Base-by-base conservation (phyloP, 2,113 vertebrate genomes). In the Donacobius atricapilla region DNA sequence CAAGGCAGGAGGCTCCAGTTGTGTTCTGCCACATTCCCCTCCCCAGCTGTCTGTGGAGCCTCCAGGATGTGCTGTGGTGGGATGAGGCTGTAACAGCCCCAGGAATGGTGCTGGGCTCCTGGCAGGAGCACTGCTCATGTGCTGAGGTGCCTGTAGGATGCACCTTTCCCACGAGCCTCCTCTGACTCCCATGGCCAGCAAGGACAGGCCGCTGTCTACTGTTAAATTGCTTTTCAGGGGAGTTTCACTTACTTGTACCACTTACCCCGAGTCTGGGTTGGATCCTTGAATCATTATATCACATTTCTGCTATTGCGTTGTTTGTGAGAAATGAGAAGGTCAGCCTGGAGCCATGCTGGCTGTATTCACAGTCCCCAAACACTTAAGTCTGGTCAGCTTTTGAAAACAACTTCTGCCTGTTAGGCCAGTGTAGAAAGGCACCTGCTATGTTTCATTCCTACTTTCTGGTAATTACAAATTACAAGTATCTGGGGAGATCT, bases 321-420 rank as follows among this genome's bases (percentile, higher is more conserved):
- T 70, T 90, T 86, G 64, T 80, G 71, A 83, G 90, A 92, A 90
- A 71, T 17, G 68, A 30, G 61, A 69, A 84, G 28, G 71, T 73
- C 88, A 58, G 30, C 37, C 53, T 92, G 91, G 84, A 83, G 66
- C 75, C 2, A 0, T 39, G 37, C 56, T 66, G 73, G 56, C 61
- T 64, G 13, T 20, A 40, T 80, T 96, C 85, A 33, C 3, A 1
- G 79, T 54, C 72, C 56, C 68, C 56, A 14, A 83, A 28, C 45
- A 44, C 31, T 65, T 23, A 40, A 33, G 25, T 3, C 2, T 64
- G 44, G 64, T 50, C 54, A 90, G 68, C 35, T 90, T 93, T 83
- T 70, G 63, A 44, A 90, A 95, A 77, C 30, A 88, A 10, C 35
- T 91, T 63, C 39, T 83, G 56, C 37, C 35, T 80, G 14, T 61